Percentiles rank a stretch among this genome's conserved stretches.
phyloP scores from a whole-genome alignment of 92 coral and sea anemone species.

The Porites lobata region DNA sequence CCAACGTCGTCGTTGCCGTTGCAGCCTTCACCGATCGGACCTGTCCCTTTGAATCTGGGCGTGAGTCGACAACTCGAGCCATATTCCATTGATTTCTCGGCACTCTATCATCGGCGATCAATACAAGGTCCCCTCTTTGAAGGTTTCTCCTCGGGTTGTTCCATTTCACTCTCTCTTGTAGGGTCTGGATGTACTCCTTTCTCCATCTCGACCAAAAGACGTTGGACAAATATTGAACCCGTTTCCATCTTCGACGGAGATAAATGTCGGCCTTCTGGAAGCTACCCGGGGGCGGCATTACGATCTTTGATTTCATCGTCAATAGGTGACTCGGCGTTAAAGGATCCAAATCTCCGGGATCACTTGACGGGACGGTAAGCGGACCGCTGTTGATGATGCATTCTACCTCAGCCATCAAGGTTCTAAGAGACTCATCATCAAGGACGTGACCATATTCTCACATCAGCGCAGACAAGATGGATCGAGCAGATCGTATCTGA shows the following conservation, averaged over 20 bases:
- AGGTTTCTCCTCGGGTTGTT: conserved; percentile 10
- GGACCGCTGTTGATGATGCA: conserved; percentile 53
- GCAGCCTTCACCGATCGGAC: background rate
- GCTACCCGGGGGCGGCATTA: background rate
- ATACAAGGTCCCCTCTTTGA: background rate
- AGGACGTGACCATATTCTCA: conserved; percentile 45
- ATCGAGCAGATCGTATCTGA: conserved; percentile 40
- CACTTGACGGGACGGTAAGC: background rate
- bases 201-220: conserved; percentile 4
- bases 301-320: background rate
- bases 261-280: conserved; percentile 7
- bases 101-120: background rate
- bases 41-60: no score
- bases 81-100: background rate
- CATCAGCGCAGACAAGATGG: conserved; percentile 40
- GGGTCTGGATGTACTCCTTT: background rate
- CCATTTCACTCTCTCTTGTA: conserved; percentile 3
- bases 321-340: no score
- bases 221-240: background rate
- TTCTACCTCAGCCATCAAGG: conserved; percentile 52
- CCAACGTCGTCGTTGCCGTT: background rate
- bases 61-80: conserved; percentile 1
- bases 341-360: no score
- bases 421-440: conserved; percentile 52
- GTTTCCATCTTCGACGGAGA: conserved; percentile 1